A percentile compares a stretch with the other conserved stretches of the same genome.
phyloP scores from a whole-genome alignment of 1,140 invertebrate species.

The Batillaria attramentaria region DNA sequence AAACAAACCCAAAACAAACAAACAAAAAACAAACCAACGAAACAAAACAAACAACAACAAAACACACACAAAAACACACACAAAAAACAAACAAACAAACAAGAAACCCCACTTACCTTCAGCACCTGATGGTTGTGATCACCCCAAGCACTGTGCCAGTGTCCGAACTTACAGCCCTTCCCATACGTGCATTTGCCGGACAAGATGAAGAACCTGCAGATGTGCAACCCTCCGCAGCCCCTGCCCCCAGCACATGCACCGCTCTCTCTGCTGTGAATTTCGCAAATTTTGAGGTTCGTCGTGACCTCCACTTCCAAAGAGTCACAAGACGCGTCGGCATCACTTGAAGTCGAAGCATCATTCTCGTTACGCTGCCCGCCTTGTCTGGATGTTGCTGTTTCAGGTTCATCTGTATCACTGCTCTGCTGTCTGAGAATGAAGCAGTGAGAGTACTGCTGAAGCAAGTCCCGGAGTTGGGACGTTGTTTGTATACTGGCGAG shows the following conservation, averaged over 20 bases:
- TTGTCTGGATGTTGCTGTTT: too few species aligned
- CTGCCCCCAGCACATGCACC: background rate
- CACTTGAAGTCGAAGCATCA: too few species aligned
- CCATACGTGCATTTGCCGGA: background rate
- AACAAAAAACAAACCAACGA: too few species aligned
- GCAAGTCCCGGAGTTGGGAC: background rate
- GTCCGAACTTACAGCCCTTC: background rate
- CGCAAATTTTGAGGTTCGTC: background rate
- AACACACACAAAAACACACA: too few species aligned
- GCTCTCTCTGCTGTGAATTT: background rate
- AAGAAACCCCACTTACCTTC: background rate
- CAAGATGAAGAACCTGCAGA: slow-evolving; percentile 24
- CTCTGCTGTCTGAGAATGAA: background rate
- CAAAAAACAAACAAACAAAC: too few species aligned
- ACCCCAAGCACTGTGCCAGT: background rate
- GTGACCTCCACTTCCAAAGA: background rate
- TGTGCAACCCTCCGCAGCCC: slow-evolving; percentile 7
- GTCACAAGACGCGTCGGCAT: background rate
- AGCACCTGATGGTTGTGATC: slow-evolving; percentile 9
- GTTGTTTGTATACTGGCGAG: background rate
- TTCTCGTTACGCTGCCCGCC: too few species aligned
- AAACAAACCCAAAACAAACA: too few species aligned
- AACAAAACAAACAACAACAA: too few species aligned
- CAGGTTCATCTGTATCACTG: too few species aligned
- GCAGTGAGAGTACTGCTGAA: background rate